phyloP scores from a whole-genome alignment of 2,113 vertebrate species.

The Scatophagus argus region DNA sequence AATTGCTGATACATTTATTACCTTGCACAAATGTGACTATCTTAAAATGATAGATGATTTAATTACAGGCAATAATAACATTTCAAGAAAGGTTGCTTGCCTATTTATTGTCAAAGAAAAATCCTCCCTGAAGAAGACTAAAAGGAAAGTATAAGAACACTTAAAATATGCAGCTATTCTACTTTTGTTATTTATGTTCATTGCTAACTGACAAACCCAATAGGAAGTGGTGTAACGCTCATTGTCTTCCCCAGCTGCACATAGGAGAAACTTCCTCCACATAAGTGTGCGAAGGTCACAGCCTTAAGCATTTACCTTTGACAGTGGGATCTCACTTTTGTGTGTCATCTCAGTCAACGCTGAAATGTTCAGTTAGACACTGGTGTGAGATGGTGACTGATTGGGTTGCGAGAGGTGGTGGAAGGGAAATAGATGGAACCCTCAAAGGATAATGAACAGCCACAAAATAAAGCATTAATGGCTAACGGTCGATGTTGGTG shows the following conservation, averaged over 20 bases:
- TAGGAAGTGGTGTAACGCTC: neutral
- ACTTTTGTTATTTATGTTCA: slow-evolving; percentile 46
- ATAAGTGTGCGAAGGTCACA: slow-evolving; percentile 29
- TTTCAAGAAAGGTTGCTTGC: neutral
- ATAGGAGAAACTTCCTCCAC: too few species aligned
- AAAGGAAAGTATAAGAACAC: neutral
- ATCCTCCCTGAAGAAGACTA: neutral
- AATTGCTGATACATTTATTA: too few species aligned
- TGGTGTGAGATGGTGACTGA: too few species aligned
- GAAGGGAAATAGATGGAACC: neutral
- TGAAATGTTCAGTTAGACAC: neutral
- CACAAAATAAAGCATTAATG: neutral
- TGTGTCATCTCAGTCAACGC: slow-evolving; percentile 10
- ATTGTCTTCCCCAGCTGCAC: too few species aligned
- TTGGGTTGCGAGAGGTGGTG: too few species aligned
- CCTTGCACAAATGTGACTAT: slow-evolving; percentile 1
- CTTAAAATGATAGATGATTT: neutral
- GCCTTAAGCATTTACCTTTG: slow-evolving; percentile 14
- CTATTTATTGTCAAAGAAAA: neutral
- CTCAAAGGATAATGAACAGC: neutral
- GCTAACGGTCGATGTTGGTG: neutral
- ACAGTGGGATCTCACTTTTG: neutral
- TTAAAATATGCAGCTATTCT: slow-evolving; percentile 24
- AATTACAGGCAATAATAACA: neutral
- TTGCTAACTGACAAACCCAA: slow-evolving; percentile 22